Percentiles rank a stretch among this genome's conserved stretches.
These are phyloP conservation scores for Sepiola atlantica DNA, from an alignment of 2,888 invertebrate species.

Conservation along the genomic window DNA sequence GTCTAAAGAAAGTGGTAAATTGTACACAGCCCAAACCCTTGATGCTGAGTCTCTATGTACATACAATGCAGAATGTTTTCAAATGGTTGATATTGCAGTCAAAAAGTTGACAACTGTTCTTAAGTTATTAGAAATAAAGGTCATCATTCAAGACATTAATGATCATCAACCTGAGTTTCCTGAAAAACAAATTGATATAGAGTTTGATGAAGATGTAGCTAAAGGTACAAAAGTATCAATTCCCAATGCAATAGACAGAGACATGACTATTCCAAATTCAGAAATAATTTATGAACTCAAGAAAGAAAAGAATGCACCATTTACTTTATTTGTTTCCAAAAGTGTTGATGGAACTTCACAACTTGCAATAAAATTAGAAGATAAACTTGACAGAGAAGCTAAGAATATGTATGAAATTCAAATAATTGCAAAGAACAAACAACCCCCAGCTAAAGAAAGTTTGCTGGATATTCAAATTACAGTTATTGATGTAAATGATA, in stretches of 20 bases:
- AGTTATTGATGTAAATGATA: neutral
- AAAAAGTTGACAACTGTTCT: neutral
- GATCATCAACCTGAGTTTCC: neutral
- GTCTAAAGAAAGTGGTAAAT: slow-evolving; percentile 13
- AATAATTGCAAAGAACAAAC: neutral
- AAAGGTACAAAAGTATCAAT: neutral
- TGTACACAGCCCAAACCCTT: neutral
- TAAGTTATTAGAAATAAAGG: neutral
- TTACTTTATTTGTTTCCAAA: neutral
- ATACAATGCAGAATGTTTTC: slow-evolving; percentile 21
- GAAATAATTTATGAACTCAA: neutral
- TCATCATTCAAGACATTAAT: slow-evolving; percentile 18
- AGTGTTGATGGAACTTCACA: slow-evolving; percentile 6
- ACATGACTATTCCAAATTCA: neutral
- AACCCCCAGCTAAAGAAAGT: neutral
- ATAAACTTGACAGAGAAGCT: slow-evolving; percentile 6
- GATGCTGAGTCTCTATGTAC: slow-evolving; percentile 1
- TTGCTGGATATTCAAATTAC: neutral
- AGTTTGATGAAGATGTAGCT: neutral
- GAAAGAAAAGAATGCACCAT: neutral
- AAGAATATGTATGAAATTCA: neutral
- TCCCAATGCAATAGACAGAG: neutral
- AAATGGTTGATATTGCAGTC: slow-evolving; percentile 32
- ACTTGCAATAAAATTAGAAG: neutral
- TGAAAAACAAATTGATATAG: neutral